Base-by-base conservation (phyloP, 2,113 vertebrate species). In the Chloebia gouldiae region DNA sequence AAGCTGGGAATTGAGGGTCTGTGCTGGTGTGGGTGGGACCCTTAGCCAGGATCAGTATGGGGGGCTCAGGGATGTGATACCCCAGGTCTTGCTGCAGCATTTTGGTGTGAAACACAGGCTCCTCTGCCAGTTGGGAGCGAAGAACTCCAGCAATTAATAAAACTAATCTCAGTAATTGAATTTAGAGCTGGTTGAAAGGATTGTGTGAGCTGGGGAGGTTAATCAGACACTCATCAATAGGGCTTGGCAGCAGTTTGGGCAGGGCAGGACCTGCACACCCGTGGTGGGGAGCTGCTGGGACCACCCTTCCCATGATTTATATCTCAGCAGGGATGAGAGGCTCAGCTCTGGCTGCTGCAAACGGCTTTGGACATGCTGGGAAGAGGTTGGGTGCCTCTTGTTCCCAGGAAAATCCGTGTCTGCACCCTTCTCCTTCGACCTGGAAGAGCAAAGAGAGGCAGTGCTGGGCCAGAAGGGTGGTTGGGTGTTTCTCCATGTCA, bases 31-130 rank as follows among this genome's bases (percentile, higher is more conserved):
- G 47, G 71, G 45, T 37, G 51, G 47, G 45, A 51, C 51, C 31
- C 45, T 56, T 30, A 54, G 66, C 20, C 0, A 0, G 42, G 39
- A 45, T 11, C 0, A 0, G 14, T 0, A 0, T n/a, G 76, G 30
- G 45, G 82, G 49, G 50, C 2, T 1, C 42, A 37, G 59, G n/a
- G 44, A 13, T 47, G 49, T 35, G 73, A 85, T 35, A 50, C 8
- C 33, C 33, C 4, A 0, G 42, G 64, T 23, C 69, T 28, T 15
- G 0, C 45, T 28, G n/a, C 45, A 51, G 49, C 7, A 0, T 47
- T 79, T 81, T 28, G 82, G 28, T 14, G 15, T 53, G 42, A 69
- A 79, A 60, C 78, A 69, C 60, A 90, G 45, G 50, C 19, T 71
- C 13, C 31, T 90, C 57, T 91, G 53, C 59, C 61, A 59, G 50